Conservation (phyloP, 2,113 vertebrate species). For the Trematomus loennbergii region DNA sequence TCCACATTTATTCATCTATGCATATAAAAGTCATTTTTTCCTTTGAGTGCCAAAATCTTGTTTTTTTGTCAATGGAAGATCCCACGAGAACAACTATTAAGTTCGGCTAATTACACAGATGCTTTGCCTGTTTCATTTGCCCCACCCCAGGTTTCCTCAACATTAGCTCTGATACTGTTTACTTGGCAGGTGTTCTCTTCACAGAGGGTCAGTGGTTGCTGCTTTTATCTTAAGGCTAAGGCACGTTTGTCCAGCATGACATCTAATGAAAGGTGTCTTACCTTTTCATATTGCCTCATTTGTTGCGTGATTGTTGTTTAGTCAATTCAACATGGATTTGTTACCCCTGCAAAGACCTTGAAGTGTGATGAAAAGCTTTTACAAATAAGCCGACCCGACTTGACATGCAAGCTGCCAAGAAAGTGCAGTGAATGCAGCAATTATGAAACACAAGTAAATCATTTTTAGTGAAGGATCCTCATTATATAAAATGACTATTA, state of each 20-base stretch:
- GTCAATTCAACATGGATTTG: background rate
- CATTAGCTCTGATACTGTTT: background rate
- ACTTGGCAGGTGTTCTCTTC: background rate
- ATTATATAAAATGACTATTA: slow-evolving; percentile 59
- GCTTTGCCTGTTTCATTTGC: background rate
- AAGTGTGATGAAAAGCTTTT: slow-evolving; percentile 25
- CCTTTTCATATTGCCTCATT: slow-evolving; percentile 23
- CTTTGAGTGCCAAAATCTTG: background rate
- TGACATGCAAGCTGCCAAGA: slow-evolving; percentile 16
- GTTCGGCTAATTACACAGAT: background rate
- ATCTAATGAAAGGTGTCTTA: background rate
- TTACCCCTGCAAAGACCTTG: background rate
- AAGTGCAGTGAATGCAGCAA: slow-evolving; percentile 23
- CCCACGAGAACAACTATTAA: background rate
- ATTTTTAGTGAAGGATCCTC: slow-evolving; percentile 42
- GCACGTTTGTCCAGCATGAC: background rate
- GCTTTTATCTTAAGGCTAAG: background rate
- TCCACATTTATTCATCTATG: background rate
- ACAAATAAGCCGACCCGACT: slow-evolving; percentile 9
- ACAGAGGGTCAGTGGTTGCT: background rate
- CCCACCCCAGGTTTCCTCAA: background rate
- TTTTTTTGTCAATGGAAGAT: background rate
- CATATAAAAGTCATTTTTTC: background rate
- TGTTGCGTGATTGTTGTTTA: slow-evolving; percentile 9
- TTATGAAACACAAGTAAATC: slow-evolving; percentile 40